Base-by-base conservation (phyloP, 2,888 invertebrate genomes). In the Chirona hameri region DNA sequence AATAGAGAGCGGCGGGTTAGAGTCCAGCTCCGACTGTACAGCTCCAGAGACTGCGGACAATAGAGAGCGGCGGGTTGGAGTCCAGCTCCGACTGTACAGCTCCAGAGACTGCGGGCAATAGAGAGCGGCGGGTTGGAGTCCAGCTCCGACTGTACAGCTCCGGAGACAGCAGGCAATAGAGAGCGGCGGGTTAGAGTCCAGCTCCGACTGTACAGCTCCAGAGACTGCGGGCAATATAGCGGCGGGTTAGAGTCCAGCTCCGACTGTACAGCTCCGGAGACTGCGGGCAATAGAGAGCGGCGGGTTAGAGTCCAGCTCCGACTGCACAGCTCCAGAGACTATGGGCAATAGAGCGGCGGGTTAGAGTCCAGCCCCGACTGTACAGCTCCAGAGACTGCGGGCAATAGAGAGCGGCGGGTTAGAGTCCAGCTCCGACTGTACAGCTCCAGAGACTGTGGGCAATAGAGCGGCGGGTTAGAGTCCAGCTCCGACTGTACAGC, bases 41-140 rank as follows among this genome's bases (percentile, higher is more conserved):
- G 52, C 52, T 12, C 52, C 52, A 52, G 52, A 18, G 52, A 52
- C 52, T 52, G 52, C 39, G 4, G 39, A 7, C 39, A 7, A 39
- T 95, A 86, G 98, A 98, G 87, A 99, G 90, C 86, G 99, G 96
- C 83, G 93, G 91, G 0, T 93, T 93, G 86, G 96, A 94, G 0
- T 93, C 92, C 1, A 98, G 87, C 89, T 99, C 99, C 89, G 99
- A 15, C 89, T 90, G 31, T 84, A 84, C 52, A 52, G 52, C 52
- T 12, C 52, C 52, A 52, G 52, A 18, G 52, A 52, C 52, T 52
- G 52, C 39, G 4, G 39, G 39, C 39, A 7, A 39, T 39, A 39
- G 39, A 39, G 52, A 52, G 52, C 1, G 52, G 52, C 18, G 52
- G 12, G 52, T 12, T 52, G 10, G 52, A 52, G 52, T 39, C 39